A percentile compares a stretch with the other conserved stretches of the same genome.
These are phyloP conservation scores for Meleagris gallopavo DNA, from an alignment of 2,113 vertebrate genomes.

Conservation along the genomic window DNA sequence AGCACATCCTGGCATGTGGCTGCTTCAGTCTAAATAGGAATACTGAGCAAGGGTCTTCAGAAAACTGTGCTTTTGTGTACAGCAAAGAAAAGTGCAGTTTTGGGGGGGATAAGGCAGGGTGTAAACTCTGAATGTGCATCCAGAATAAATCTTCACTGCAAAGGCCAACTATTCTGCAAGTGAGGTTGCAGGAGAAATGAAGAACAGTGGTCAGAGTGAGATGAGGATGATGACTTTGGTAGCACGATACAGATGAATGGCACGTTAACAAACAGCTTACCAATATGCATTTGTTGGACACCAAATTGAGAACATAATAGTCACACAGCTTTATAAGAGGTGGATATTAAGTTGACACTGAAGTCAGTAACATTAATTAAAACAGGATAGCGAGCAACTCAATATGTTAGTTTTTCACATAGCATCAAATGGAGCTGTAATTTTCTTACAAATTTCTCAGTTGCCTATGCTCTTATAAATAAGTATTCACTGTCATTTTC, in stretches of 20 bases:
- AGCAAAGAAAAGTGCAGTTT: background rate
- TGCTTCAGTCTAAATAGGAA: conserved; percentile 6
- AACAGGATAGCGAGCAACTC: conserved; percentile 40
- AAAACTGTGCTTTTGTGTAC: background rate
- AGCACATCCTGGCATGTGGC: conserved; percentile 5
- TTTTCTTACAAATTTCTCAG: conserved; percentile 36
- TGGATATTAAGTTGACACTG: conserved; percentile 40
- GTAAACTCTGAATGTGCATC: background rate
- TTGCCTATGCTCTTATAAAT: background rate
- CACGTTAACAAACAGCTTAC: conserved; percentile 20
- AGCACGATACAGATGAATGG: background rate
- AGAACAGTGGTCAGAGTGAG: background rate
- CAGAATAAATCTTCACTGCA: background rate
- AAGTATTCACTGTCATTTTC: background rate
- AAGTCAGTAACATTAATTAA: conserved; percentile 55
- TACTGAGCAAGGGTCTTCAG: background rate
- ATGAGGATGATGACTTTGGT: background rate
- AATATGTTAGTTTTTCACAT: conserved; percentile 34
- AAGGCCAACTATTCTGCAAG: background rate
- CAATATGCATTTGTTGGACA: conserved; percentile 49
- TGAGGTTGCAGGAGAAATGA: background rate
- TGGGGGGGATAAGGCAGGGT: background rate
- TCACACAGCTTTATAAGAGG: conserved; percentile 11
- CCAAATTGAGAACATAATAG: background rate
- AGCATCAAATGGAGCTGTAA: background rate